Base-by-base conservation (phyloP, 2,888 invertebrate genomes). In the Nymphalis urticae region DNA sequence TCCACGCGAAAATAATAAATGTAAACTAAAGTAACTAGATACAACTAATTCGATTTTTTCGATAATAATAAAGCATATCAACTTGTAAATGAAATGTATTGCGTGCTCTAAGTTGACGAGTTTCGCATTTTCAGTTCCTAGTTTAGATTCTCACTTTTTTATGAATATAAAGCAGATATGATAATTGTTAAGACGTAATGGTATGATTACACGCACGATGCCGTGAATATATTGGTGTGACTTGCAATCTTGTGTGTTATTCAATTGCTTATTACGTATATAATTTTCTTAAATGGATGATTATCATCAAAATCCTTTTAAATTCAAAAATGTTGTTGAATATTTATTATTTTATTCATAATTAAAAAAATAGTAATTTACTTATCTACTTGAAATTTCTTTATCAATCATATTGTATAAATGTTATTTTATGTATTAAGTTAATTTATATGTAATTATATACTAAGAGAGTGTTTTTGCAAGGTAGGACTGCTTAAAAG, bases 91-190 rank as follows among this genome's bases (percentile, higher is more conserved):
- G 32, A 58, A 42, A 66, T 36, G 56, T 47, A 56, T 66, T 68
- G 68, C 72, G 67, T 72, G 70, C 50, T 66, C 19, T 63, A 56
- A 56, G 21, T 54, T 47, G 62, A 59, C 17, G 32, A 54, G 24
- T 64, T 24, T 36, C 36, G 48, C 56, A 50, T 58, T 51, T 67
- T 64, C 48, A 68, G 66, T 73, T 73, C 70, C 73, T 64, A 47
- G 63, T 59, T 48, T 64, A 68, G 50, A 59, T 67, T 65, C 64
- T 68, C 63, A 69, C 19, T 62, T 72, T 72, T 70, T 70, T 67
- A 63, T 61, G 64, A 64, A 67, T 68, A 53, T 19, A 66, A 54
- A 72, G 67, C 58, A 70, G 59, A 60, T 72, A 69, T 68, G 68
- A 48, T 66, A 70, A 70, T 66, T 64, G 63, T 21, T 48, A 63